These are phyloP conservation scores for Ellobius talpinus DNA, from an alignment of 2,113 vertebrate species.

Conservation along the genomic window DNA sequence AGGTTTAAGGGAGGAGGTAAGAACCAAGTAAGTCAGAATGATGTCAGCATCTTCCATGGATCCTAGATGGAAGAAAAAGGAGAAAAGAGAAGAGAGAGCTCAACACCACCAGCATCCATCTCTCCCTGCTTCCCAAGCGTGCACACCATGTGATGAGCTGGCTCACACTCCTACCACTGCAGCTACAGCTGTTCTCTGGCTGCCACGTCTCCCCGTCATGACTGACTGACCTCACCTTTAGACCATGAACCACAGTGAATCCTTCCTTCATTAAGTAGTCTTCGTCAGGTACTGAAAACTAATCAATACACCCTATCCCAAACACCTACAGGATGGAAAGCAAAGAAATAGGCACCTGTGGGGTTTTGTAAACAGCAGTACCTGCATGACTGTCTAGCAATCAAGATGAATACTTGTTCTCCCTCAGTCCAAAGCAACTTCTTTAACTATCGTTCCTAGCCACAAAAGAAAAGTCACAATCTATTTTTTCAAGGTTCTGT, in stretches of 20 bases:
- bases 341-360: constrained; percentile 4
- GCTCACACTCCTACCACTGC: not conserved
- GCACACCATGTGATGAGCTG: not conserved
- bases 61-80: not conserved
- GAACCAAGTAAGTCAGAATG: not conserved
- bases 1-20: not conserved
- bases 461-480: constrained; percentile 33
- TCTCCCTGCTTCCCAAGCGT: not conserved
- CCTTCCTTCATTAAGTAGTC: not conserved
- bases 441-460: not conserved
- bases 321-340: not conserved
- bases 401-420: not conserved
- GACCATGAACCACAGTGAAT: not conserved
- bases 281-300: not conserved
- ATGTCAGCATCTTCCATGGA: not conserved
- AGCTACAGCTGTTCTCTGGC: too few species aligned
- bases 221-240: not conserved
- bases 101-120: not conserved
- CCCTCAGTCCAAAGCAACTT: constrained; percentile 31
- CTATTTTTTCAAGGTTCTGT: not conserved
- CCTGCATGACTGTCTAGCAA: not conserved
- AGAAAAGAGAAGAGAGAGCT: not conserved
- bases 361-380: not conserved
- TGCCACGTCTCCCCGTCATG: not conserved
- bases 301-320: not conserved